Base-by-base conservation (phyloP, 2,113 vertebrate genomes). In the Hippotragus niger region DNA sequence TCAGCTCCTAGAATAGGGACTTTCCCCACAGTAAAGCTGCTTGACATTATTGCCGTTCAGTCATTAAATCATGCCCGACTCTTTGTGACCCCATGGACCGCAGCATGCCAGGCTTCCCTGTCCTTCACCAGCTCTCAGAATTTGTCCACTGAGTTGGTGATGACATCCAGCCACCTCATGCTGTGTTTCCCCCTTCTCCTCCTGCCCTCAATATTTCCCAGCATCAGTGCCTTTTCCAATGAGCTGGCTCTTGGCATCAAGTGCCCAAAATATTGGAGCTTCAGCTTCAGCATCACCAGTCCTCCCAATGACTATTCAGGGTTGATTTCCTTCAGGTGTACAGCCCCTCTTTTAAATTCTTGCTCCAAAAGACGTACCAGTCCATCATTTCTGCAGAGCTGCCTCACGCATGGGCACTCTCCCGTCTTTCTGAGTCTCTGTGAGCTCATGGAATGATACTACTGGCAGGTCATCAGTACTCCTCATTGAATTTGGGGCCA, bases 71-170 rank as follows among this genome's bases (percentile, higher is more conserved):
- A 6, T 27, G 11, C 6, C 23, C 0, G 0, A 76, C 6, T 76
- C 23, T 74, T 74, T 27, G 71, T 0, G 2, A 43, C 71, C 36
- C 23, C 71, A 43, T 25, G 71, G 40, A 43, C 36, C 0, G 1
- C 23, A 76, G 40, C 23, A 43, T 1, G 23, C 23, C 6, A 43
- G 21, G 36, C 71, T 27, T 74, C 23, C 21, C 11, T 0, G 1
- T 43, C 71, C 71, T 43, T 74, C 10, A 43, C 21, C 36, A 43
- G 11, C 40, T 76, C 23, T 23, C 23, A 3, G 71, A 76, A 27
- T 15, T 76, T 43, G 71, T 76, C 71, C 71, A 43, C 14, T 43
- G 12, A 43, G 71, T 43, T 43, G 40, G 40, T 40, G 40, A 43
- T 76, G 71, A 14, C 40, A 76, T 27, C 71, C 40, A 76, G 6